A percentile compares a stretch with the other conserved stretches of the same genome.
These are phyloP conservation scores for Teleogryllus occipitalis DNA, from an alignment of 1,140 invertebrate species.

Conservation along the genomic window DNA sequence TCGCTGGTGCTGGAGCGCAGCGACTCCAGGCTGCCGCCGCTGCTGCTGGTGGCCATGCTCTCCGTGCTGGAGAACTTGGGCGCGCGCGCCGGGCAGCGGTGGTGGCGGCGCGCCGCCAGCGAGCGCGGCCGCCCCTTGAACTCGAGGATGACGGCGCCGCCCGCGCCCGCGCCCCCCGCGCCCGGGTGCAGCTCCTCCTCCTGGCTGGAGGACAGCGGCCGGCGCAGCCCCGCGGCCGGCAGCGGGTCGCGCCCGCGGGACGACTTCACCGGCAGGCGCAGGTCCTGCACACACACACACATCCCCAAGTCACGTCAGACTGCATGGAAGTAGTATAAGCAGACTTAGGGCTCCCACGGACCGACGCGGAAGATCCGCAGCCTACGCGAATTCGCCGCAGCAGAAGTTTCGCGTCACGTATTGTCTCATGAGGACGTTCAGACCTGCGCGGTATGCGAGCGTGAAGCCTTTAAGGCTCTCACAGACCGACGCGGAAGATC, in stretches of 20 bases:
- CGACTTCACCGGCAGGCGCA: slow-evolving; percentile 53
- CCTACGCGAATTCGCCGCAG: no score
- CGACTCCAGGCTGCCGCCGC: slow-evolving; percentile 69
- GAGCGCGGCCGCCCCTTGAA: slow-evolving; percentile 57
- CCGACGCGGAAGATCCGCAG: no score
- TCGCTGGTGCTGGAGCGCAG: slow-evolving; percentile 72
- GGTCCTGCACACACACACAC: slow-evolving; percentile 34
- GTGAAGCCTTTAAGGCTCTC: no score
- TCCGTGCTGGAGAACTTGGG: slow-evolving; percentile 74
- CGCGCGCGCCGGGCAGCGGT: slow-evolving; percentile 36
- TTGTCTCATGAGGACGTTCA: no score
- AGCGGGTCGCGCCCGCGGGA: slow-evolving; percentile 47
- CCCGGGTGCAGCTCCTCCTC: neutral
- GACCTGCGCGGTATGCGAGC: no score
- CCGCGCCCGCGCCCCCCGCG: slow-evolving; percentile 26
- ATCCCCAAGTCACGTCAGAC: no score
- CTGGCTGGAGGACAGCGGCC: neutral
- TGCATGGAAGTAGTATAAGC: no score
- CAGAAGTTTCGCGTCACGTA: no score
- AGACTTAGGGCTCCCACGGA: no score
- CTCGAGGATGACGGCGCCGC: slow-evolving; percentile 56
- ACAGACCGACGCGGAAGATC: no score
- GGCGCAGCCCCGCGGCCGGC: slow-evolving; percentile 34
- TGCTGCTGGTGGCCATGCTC: slow-evolving; percentile 72
- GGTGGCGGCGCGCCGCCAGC: slow-evolving; percentile 39